A percentile compares a stretch with the other conserved stretches of the same genome.
Evolutionary conservation across 1,140 invertebrate species (phyloP).

Genomic region (Zaprionus nigranus): DNA sequence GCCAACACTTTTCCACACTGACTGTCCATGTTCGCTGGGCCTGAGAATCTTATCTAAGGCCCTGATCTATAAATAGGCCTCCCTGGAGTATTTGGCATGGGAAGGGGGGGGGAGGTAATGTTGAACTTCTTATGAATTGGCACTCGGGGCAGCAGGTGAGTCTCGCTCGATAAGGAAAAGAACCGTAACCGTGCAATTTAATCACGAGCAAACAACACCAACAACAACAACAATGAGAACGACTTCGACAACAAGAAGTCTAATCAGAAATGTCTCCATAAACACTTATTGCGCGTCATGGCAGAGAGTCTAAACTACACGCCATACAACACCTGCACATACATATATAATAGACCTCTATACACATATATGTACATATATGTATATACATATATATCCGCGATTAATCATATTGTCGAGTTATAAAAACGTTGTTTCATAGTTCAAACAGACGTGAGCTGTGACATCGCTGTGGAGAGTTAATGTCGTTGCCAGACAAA

Average conservation of each 20-base stretch:
- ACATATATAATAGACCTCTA: not conserved
- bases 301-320: constrained; percentile 3
- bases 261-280: constrained; percentile 9
- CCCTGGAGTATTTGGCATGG: not conserved
- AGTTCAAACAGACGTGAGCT: not conserved
- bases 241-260: not conserved
- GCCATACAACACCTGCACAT: not conserved
- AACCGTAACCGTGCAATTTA: constrained; percentile 39
- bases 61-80: constrained; percentile 44
- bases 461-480: not conserved
- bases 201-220: constrained; percentile 39
- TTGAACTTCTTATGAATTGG: constrained; percentile 45
- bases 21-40: not conserved
- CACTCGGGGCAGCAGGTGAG: constrained; percentile 37
- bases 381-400: not conserved
- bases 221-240: not conserved
- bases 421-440: not conserved
- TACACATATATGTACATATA: too few species aligned
- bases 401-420: not conserved
- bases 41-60: constrained; percentile 38
- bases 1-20: not conserved
- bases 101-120: not conserved
- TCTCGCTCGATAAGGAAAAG: constrained; percentile 23
- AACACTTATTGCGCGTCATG: constrained; percentile 20
- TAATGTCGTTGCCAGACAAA: not conserved